Percentiles rank a stretch among this genome's conserved stretches.
Conservation (phyloP, 2,888 invertebrate genomes). For the Parnassius smintheus region DNA sequence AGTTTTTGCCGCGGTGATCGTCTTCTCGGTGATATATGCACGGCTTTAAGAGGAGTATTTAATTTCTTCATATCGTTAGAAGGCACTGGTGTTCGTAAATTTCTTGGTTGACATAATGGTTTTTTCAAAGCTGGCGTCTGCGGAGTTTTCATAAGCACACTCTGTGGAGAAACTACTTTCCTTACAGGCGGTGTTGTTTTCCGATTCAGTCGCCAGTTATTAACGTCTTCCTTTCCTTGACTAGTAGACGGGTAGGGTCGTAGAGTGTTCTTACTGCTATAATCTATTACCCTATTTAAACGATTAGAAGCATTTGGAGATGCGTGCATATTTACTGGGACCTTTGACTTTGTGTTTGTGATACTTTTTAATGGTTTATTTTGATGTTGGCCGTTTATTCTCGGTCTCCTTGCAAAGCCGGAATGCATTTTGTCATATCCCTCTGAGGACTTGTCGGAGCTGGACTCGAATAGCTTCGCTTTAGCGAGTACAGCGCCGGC, state of each 20-base stretch:
- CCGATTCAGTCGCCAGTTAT: constrained; percentile 49
- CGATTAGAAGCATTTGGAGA: constrained; percentile 42
- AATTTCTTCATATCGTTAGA: constrained; percentile 65
- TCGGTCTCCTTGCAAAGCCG: constrained; percentile 70
- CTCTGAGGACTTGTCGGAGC: constrained; percentile 75
- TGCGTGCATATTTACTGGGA: constrained; percentile 31
- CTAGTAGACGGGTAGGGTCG: constrained; percentile 25
- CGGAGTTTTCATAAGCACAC: constrained; percentile 47
- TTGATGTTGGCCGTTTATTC: constrained; percentile 53
- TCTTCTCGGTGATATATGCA: constrained; percentile 69
- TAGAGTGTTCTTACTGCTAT: constrained; percentile 9
- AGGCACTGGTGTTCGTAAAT: constrained; percentile 69
- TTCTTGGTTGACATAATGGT: constrained; percentile 80
- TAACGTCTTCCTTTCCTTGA: constrained; percentile 49
- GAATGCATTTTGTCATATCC: constrained; percentile 50
- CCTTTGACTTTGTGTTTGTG: constrained; percentile 53
- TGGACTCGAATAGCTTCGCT: constrained; percentile 86
- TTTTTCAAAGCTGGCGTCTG: constrained; percentile 82
- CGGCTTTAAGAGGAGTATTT: constrained; percentile 81
- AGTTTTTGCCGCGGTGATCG: constrained; percentile 66
- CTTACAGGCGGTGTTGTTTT: constrained; percentile 58
- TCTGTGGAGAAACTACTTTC: constrained; percentile 60
- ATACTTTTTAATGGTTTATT: constrained; percentile 50
- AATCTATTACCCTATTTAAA: constrained; percentile 23
- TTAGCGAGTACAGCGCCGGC: constrained; percentile 91